These are phyloP conservation scores for Conus ventricosus DNA, from an alignment of 1,140 invertebrate genomes.

Conservation along the genomic window DNA sequence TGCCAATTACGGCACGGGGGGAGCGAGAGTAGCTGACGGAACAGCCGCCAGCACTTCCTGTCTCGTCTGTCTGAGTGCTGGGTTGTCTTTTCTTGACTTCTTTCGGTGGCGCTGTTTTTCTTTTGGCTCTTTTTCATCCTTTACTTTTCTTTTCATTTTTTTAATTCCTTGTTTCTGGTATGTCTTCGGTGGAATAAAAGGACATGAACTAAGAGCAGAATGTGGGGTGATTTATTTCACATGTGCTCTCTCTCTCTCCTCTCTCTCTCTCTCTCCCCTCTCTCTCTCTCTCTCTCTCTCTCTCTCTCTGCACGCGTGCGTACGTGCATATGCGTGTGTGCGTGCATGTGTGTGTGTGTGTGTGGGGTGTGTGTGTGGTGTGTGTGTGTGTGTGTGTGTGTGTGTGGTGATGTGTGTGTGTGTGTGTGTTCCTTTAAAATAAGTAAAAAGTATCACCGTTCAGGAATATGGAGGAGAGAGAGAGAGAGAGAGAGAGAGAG, in stretches of 20 bases:
- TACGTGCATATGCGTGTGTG: neutral
- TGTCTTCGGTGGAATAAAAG: too few relatives aligned
- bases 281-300: too few relatives aligned
- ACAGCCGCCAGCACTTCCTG: conserved; percentile 17
- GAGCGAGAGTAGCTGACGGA: conserved; percentile 20
- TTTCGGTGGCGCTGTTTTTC: too few relatives aligned
- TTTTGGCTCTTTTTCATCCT: too few relatives aligned
- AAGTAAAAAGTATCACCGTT: neutral
- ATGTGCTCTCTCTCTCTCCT: too few relatives aligned
- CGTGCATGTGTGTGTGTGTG: neutral
- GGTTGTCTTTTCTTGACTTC: too few relatives aligned
- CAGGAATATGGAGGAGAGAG: neutral
- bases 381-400: neutral
- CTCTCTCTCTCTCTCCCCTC: too few relatives aligned
- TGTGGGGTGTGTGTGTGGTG: neutral
- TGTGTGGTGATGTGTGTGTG: conserved; percentile 9
- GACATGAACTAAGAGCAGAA: too few relatives aligned
- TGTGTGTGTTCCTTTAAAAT: neutral
- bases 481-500: conserved; percentile 21
- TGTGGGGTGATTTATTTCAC: too few relatives aligned
- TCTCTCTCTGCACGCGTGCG: neutral
- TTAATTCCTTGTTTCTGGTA: too few relatives aligned
- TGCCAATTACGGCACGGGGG: conserved; percentile 55
- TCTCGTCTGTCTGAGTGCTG: neutral
- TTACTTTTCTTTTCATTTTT: too few relatives aligned